Conservation (phyloP, 2,797 vertebrate species). For the Oreochromis mossambicus region DNA sequence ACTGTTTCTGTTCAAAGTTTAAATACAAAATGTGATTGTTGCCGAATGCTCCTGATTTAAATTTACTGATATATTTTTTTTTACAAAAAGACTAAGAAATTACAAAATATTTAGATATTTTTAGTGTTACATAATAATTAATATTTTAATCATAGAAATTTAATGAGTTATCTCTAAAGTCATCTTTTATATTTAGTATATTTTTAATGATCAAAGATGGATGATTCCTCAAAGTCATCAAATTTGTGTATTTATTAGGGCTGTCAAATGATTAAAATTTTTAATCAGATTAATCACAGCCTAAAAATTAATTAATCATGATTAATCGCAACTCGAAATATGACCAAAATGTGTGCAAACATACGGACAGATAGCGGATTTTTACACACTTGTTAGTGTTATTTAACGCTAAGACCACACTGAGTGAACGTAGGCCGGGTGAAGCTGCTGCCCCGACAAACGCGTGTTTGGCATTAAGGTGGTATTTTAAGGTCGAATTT, state of each 20-base stretch:
- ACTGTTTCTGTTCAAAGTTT: neutral
- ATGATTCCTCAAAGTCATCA: neutral
- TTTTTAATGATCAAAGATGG: neutral
- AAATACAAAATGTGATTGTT: neutral
- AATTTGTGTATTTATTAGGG: neutral
- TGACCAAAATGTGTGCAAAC: too few species aligned
- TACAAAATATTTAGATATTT: neutral
- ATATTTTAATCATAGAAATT: neutral
- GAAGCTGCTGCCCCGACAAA: too few species aligned
- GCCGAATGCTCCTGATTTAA: neutral
- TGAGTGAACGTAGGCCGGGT: too few species aligned
- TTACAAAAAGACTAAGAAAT: neutral
- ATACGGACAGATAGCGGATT: too few species aligned
- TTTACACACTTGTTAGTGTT: too few species aligned
- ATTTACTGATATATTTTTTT: accelerated
- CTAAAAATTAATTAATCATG: too few species aligned
- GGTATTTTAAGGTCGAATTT: too few species aligned
- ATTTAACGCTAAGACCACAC: too few species aligned
- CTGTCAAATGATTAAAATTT: too few species aligned
- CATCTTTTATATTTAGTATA: neutral
- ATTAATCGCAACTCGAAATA: too few species aligned
- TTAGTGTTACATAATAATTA: neutral
- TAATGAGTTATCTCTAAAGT: neutral
- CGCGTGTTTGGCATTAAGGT: too few species aligned
- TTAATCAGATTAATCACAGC: too few species aligned